These are phyloP conservation scores for Echeneis naucrates DNA, from an alignment of 2,797 vertebrate species.

Conservation along the genomic window DNA sequence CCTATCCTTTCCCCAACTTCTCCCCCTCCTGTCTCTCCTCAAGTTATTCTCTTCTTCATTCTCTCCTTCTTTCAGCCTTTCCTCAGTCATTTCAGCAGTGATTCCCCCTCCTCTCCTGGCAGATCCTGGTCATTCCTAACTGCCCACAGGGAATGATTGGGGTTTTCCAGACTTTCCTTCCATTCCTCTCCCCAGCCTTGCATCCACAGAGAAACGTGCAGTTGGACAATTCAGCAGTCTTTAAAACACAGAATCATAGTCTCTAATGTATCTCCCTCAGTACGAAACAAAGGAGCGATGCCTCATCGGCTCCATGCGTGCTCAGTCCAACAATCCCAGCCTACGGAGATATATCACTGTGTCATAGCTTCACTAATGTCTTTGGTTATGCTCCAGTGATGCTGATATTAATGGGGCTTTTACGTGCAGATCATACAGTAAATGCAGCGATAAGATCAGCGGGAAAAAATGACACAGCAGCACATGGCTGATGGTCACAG, in stretches of 20 bases:
- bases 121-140: slow-evolving; percentile 75
- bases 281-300: neutral
- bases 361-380: neutral
- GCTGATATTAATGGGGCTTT: slow-evolving; percentile 18
- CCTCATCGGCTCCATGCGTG: neutral
- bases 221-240: slow-evolving; percentile 49
- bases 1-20: slow-evolving; percentile 12
- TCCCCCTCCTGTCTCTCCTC: slow-evolving; percentile 17
- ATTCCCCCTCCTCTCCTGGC: slow-evolving; percentile 75
- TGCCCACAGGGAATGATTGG: slow-evolving; percentile 74
- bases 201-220: slow-evolving; percentile 22
- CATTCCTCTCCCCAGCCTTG: slow-evolving; percentile 11
- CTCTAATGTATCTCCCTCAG: slow-evolving; percentile 12
- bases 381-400: neutral
- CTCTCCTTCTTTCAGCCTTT: slow-evolving; percentile 18
- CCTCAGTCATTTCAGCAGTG: slow-evolving; percentile 52
- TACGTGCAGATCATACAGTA: slow-evolving; percentile 5
- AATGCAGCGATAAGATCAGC: slow-evolving; percentile 20
- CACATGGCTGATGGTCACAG: slow-evolving; percentile 22
- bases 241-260: slow-evolving; percentile 29
- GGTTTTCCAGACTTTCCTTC: slow-evolving; percentile 76
- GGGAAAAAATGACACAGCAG: slow-evolving; percentile 24
- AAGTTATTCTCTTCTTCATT: slow-evolving; percentile 24
- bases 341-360: neutral
- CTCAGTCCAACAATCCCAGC: neutral